phyloP scores from a whole-genome alignment of 2,888 invertebrate genomes.

The Plebejus melissa region DNA sequence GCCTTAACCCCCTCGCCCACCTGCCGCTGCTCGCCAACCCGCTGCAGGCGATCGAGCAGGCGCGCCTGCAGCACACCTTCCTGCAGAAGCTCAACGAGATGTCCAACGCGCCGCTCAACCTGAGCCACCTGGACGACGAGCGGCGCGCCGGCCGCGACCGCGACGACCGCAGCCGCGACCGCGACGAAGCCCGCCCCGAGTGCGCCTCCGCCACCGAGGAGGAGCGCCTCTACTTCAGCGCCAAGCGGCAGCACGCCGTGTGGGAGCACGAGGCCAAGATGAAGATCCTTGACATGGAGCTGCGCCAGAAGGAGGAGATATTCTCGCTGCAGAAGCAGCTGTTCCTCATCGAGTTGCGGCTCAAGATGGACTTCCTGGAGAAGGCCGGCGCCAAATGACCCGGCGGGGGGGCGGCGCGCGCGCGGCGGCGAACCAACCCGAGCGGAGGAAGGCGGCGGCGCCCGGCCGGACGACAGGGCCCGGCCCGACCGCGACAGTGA shows the following conservation, averaged over 20 bases:
- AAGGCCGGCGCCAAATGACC: slow-evolving; percentile 67
- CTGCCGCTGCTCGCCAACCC: slow-evolving; percentile 55
- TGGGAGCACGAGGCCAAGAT: slow-evolving; percentile 76
- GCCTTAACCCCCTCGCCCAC: slow-evolving; percentile 43
- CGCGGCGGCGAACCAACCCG: slow-evolving; percentile 8
- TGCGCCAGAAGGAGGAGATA: slow-evolving; percentile 72
- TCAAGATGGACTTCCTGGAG: slow-evolving; percentile 76
- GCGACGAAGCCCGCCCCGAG: slow-evolving; percentile 53
- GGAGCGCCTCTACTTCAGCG: slow-evolving; percentile 64
- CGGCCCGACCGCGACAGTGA: background rate
- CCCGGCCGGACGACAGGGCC: background rate
- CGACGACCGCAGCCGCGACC: slow-evolving; percentile 44
- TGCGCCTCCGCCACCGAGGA: slow-evolving; percentile 60
- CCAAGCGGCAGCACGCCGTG: slow-evolving; percentile 70
- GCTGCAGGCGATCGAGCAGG: slow-evolving; percentile 66
- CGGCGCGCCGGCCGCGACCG: slow-evolving; percentile 49
- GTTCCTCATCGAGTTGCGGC: slow-evolving; percentile 67
- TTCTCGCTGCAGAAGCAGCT: slow-evolving; percentile 73
- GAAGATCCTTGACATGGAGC: slow-evolving; percentile 73
- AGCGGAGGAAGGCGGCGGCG: background rate
- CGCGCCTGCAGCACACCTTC: slow-evolving; percentile 65
- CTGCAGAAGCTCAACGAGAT: slow-evolving; percentile 66
- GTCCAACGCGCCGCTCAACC: slow-evolving; percentile 68
- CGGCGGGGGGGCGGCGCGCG: background rate
- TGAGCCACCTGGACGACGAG: slow-evolving; percentile 65